phyloP scores from a whole-genome alignment of 2,113 vertebrate genomes.

The Bubo blakistoni region DNA sequence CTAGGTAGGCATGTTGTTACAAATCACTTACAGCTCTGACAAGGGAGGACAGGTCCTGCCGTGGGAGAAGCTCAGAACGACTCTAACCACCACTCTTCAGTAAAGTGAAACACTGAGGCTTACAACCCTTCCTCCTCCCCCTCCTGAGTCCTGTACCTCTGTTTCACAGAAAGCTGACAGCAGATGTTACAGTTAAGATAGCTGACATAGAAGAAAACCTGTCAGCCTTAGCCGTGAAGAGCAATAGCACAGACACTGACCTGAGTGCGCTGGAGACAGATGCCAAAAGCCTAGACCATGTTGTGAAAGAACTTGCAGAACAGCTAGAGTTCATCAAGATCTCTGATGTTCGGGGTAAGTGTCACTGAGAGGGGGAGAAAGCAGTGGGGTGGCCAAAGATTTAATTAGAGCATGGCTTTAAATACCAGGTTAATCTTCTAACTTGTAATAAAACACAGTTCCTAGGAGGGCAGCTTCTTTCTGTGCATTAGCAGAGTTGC shows the following conservation, averaged over 20 bases:
- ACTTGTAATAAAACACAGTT: neutral
- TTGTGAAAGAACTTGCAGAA: conserved; percentile 84
- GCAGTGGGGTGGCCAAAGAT: neutral
- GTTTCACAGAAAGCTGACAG: conserved; percentile 82
- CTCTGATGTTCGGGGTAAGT: conserved; percentile 90
- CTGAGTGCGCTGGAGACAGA: conserved; percentile 78
- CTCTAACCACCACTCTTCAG: neutral
- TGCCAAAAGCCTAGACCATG: conserved; percentile 80
- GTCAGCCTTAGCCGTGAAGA: conserved; percentile 68
- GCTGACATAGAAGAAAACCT: conserved; percentile 80
- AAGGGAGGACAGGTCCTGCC: neutral
- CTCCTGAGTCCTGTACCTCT: neutral
- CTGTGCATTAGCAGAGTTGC: neutral
- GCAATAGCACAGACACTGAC: conserved; percentile 72
- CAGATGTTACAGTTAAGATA: conserved; percentile 80
- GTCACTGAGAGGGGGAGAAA: neutral
- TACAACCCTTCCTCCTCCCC: neutral
- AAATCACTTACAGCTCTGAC: neutral
- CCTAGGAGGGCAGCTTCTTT: neutral
- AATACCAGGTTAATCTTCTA: neutral
- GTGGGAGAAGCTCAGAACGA: neutral
- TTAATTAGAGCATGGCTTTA: neutral
- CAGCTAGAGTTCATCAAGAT: conserved; percentile 96
- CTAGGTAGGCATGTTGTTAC: neutral
- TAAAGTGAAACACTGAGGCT: neutral